These are phyloP conservation scores for Falcaria lacertinaria DNA, from an alignment of 2,888 invertebrate genomes.

Conservation along the genomic window DNA sequence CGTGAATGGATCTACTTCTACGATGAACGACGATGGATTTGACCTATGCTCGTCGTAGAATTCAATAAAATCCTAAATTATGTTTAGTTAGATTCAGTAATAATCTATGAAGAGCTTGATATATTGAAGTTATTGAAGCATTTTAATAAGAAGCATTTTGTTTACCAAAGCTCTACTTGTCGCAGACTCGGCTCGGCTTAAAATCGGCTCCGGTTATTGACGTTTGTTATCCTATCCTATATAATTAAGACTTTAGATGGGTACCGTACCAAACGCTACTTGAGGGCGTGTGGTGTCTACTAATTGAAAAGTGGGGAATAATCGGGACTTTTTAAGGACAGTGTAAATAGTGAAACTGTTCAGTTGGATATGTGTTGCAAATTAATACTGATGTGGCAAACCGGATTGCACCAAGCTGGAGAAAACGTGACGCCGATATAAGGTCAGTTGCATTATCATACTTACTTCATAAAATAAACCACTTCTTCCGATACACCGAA, in stretches of 20 bases:
- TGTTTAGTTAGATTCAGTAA: too few relatives aligned
- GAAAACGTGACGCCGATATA: conserved; percentile 71
- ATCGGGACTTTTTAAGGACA: conserved; percentile 9
- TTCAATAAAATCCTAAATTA: too few relatives aligned
- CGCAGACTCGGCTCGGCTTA: not conserved
- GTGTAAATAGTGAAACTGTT: conserved; percentile 46
- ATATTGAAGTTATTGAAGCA: not conserved
- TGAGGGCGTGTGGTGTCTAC: conserved; percentile 51
- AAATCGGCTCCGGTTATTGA: conserved; percentile 70
- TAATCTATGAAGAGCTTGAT: too few relatives aligned
- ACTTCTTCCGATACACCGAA: too few relatives aligned
- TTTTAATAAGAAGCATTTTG: not conserved
- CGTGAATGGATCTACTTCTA: too few relatives aligned
- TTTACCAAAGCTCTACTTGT: not conserved
- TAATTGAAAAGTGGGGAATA: conserved; percentile 27
- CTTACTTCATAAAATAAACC: conserved; percentile 9
- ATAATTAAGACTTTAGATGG: conserved; percentile 47
- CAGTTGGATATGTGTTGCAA: conserved; percentile 56
- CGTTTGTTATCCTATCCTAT: conserved; percentile 53
- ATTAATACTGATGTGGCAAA: conserved; percentile 73
- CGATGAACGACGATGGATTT: too few relatives aligned
- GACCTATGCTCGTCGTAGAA: too few relatives aligned
- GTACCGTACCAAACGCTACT: conserved; percentile 25
- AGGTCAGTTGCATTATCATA: conserved; percentile 56
- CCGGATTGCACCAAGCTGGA: conserved; percentile 65